Evolutionary conservation across 2,888 invertebrate genomes (phyloP), one percentile per base, ranked within the genome.

Genomic region (Ariolimax columbianus): DNA sequence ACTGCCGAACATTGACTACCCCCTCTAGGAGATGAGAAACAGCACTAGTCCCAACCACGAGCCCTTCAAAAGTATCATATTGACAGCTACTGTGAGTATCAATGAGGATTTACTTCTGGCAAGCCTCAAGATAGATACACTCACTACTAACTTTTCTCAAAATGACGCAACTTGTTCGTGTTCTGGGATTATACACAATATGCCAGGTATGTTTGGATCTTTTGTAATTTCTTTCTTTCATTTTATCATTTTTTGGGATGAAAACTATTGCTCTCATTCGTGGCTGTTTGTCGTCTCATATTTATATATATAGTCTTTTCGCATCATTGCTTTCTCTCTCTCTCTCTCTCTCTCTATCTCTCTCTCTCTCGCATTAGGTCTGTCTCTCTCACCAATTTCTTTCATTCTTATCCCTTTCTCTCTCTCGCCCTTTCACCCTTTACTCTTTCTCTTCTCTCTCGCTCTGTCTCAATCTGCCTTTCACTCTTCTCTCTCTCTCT

Each of bases 1-100:
- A 47, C 43, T 47, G 73, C 72, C 26, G 43, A 38, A 72, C 75
- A 40, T 51, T 51, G 51, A 33, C 75, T 51, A 51, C 33, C 75
- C 30, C 9, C 30, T 51, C 4, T 75, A 11, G 33, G 75, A 51
- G n/a, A n/a, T 73, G n/a, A 43, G n/a, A 14, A 73, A 43, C n/a
- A 47, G 47, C 11, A 26, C n/a, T 40, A 40, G 1, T 70, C 40
- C 11, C 43, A 43, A 30, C n/a, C 6, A 38, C 23, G 17, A n/a
- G 23, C 43, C 43, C 33, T 51, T 23, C 14, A 51, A 51, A 26
- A 30, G 30, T 43, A 19, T 1, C 72, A 17, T 40, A 72, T 40
- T 43, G 72, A 43, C 38, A 40, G 40, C 11, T n/a, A 9, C 9
- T 9, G 23, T 26, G 26, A 1, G n/a, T 30, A 72, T 40, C 23